Evolutionary conservation across 2,888 invertebrate genomes (phyloP), one percentile per base, ranked within the genome.

Genomic region (Caenorhabditis sp.): DNA sequence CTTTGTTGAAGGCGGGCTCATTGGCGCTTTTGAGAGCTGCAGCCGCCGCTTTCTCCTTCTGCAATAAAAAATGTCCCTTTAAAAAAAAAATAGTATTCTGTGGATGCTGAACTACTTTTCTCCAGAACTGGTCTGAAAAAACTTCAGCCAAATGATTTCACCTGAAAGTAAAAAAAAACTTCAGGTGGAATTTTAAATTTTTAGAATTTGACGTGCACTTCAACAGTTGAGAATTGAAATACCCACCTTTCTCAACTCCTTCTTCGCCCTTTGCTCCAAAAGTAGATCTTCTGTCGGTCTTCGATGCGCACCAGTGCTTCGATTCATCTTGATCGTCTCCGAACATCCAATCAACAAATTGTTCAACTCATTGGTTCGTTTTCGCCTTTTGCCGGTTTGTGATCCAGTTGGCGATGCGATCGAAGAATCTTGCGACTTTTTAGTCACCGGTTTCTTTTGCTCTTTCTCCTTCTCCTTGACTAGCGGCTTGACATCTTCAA

Each of bases 201-300:
- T n/a, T n/a, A n/a, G n/a, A n/a, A n/a, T n/a, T n/a, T n/a, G n/a
- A n/a, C n/a, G n/a, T n/a, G n/a, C n/a, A n/a, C n/a, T n/a, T 38
- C 43, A 27, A 58, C 20, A 53, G 53, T 53, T 57, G 57, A 57
- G 26, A 25, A 23, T 36, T 20, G 4, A n/a, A 27, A 27, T 26
- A n/a, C 27, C 20, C 21, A 31, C 57, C 25, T 57, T 65, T 60
- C 53, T 56, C 26, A 43, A 50, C 26, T 64, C 57, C 52, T 65
- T 64, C 61, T 49, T 60, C 23, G 63, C 64, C 17, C 21, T 50
- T 38, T 65, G 60, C 57, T 65, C 65, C 2, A 63, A 20, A 2
- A 64, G 10, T n/a, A 10, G 49, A 38, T 70, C 70, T 12, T 70
- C 70, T 5, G 50, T 59, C 4, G 60, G 59, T 17, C 58, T 27